Percentiles rank a stretch among this genome's conserved stretches.
phyloP scores from a whole-genome alignment of 2,888 invertebrate genomes.

The Aphelenchoides bicaudatus region DNA sequence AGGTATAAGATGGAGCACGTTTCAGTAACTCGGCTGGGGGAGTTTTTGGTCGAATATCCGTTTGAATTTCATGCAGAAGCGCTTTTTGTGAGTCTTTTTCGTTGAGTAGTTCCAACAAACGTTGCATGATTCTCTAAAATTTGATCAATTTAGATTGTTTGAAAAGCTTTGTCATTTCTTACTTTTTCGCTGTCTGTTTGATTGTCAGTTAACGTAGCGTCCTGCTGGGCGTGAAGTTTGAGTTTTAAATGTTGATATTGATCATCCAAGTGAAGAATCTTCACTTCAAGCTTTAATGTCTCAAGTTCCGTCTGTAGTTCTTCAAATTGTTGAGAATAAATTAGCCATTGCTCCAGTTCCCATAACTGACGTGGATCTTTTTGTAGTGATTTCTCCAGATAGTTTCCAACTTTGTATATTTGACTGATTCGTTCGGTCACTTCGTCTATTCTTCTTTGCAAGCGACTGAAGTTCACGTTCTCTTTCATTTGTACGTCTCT shows the following conservation, averaged over 20 bases:
- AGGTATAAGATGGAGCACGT: too few species aligned
- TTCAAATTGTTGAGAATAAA: constrained; percentile 22
- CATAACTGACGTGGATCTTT: constrained; percentile 23
- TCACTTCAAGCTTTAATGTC: constrained; percentile 15
- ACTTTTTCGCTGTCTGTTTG: constrained; percentile 1
- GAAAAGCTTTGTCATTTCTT: neutral
- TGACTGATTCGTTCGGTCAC: constrained; percentile 33
- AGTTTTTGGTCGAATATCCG: too few species aligned
- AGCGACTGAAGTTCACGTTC: constrained; percentile 21
- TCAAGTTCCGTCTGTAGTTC: constrained; percentile 19
- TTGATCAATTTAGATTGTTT: neutral
- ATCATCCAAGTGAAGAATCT: neutral
- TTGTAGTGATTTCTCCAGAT: constrained; percentile 17
- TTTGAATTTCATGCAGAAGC: too few species aligned
- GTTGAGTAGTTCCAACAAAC: constrained; percentile 2
- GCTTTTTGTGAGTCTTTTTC: neutral
- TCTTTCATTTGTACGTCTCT: constrained; percentile 17
- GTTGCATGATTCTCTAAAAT: neutral
- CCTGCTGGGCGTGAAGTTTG: neutral
- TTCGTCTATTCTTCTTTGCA: constrained; percentile 38
- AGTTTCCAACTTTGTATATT: constrained; percentile 25
- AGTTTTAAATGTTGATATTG: neutral
- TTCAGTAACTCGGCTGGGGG: too few species aligned
- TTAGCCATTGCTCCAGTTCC: constrained; percentile 27
- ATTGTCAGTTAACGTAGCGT: too few species aligned